Evolutionary conservation across 2,797 vertebrate genomes (phyloP).

Genomic region (Cryptoblepharus egeriae): DNA sequence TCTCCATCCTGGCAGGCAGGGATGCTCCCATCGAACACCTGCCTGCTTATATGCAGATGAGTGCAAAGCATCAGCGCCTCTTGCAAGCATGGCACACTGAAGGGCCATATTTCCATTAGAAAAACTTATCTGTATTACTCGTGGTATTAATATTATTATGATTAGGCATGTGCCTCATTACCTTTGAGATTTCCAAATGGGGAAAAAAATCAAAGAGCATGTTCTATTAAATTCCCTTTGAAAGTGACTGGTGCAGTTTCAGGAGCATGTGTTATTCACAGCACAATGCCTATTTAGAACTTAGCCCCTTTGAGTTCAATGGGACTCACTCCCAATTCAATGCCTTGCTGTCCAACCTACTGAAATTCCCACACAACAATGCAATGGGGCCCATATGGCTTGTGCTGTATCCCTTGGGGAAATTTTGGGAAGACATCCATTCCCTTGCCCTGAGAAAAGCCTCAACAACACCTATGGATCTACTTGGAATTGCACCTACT

Average conservation of each 20-base stretch:
- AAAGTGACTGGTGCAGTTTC: not conserved
- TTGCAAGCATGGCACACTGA: not conserved
- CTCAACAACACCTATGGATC: too few species aligned
- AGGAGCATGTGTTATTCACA: too few species aligned
- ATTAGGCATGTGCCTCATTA: not conserved
- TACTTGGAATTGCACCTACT: too few species aligned
- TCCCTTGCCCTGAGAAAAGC: too few species aligned
- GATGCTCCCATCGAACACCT: not conserved
- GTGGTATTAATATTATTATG: not conserved
- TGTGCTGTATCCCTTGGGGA: too few species aligned
- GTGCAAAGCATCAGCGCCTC: not conserved
- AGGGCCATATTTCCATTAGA: constrained; percentile 20
- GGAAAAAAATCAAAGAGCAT: not conserved
- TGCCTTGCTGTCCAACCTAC: too few species aligned
- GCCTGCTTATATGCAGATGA: constrained; percentile 4
- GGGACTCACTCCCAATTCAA: too few species aligned
- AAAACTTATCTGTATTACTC: constrained; percentile 4
- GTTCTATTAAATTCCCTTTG: not conserved
- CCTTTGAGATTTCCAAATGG: not conserved
- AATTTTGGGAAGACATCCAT: too few species aligned
- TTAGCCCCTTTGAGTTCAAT: too few species aligned
- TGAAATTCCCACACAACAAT: too few species aligned
- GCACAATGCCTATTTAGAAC: too few species aligned
- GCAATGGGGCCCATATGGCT: too few species aligned
- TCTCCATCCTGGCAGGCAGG: not conserved